These are phyloP conservation scores for Actinemys pallida DNA, from an alignment of 2,113 vertebrate genomes.

Conservation along the genomic window DNA sequence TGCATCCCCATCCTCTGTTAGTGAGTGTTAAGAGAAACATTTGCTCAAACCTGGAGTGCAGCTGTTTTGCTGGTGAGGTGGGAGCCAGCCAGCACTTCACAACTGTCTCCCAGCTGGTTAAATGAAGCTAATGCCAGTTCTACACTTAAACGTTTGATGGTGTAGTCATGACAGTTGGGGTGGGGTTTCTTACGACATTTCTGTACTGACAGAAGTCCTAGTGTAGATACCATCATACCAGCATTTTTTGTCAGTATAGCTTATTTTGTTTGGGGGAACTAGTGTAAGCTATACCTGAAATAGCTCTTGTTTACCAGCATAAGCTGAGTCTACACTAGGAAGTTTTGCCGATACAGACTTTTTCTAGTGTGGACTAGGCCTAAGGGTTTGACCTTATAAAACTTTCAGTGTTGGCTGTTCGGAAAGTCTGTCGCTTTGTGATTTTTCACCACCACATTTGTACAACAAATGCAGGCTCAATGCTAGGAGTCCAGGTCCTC, in stretches of 20 bases:
- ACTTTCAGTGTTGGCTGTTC: not conserved
- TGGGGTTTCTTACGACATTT: not conserved
- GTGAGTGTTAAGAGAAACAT: not conserved
- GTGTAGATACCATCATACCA: not conserved
- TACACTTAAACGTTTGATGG: not conserved
- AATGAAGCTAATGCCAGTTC: accelerated
- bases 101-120: not conserved
- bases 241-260: not conserved
- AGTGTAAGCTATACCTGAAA: not conserved
- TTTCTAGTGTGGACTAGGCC: not conserved
- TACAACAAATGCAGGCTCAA: not conserved
- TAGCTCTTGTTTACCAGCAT: not conserved
- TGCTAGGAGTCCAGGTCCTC: not conserved
- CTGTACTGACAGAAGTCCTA: not conserved
- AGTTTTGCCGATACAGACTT: too few species aligned
- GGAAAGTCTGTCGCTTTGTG: not conserved
- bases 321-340: not conserved
- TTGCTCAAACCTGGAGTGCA: not conserved
- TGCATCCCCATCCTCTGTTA: accelerated
- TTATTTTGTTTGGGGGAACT: not conserved
- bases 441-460: not conserved
- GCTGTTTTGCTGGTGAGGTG: accelerated
- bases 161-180: not conserved
- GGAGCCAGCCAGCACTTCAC: not conserved
- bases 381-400: not conserved